Evolutionary conservation across 1,140 invertebrate genomes (phyloP).

Genomic region (Drosophila chauvacae): DNA sequence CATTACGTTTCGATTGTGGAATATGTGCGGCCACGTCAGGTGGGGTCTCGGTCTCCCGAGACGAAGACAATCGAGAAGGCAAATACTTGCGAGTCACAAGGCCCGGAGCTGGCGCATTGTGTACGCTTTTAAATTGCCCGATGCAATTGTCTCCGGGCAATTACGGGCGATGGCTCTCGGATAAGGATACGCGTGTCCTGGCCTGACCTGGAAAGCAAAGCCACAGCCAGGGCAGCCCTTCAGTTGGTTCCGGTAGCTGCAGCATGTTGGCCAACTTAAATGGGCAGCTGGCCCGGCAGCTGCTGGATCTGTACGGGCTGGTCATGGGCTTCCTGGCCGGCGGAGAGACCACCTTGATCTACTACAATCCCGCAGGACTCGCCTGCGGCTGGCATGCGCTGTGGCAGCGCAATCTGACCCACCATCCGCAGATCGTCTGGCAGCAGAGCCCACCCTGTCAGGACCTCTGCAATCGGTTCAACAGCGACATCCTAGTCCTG

Average conservation of each 20-base stretch:
- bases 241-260: slow-evolving; percentile 1
- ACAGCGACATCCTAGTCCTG: slow-evolving; percentile 32
- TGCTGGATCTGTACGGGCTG: slow-evolving; percentile 41
- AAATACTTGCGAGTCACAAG: slow-evolving; percentile 13
- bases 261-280: slow-evolving; percentile 40
- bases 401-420: slow-evolving; percentile 26
- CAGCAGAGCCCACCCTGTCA: background rate
- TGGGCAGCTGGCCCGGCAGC: background rate
- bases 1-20: background rate
- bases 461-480: background rate
- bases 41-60: background rate
- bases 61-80: slow-evolving; percentile 1
- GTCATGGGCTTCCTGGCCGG: slow-evolving; percentile 24
- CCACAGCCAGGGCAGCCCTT: background rate
- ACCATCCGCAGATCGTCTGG: slow-evolving; percentile 60
- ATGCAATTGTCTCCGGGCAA: slow-evolving; percentile 20
- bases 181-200: slow-evolving; percentile 12
- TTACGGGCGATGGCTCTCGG: slow-evolving; percentile 23
- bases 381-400: slow-evolving; percentile 44
- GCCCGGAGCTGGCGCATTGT: slow-evolving; percentile 12
- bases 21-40: background rate
- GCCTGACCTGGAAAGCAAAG: background rate
- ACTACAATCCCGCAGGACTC: slow-evolving; percentile 44
- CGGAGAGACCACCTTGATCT: slow-evolving; percentile 30
- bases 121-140: slow-evolving; percentile 23